Evolutionary conservation across 2,888 invertebrate species (phyloP), one percentile per base, ranked within the genome.

Genomic region (Spisula subtruncata): DNA sequence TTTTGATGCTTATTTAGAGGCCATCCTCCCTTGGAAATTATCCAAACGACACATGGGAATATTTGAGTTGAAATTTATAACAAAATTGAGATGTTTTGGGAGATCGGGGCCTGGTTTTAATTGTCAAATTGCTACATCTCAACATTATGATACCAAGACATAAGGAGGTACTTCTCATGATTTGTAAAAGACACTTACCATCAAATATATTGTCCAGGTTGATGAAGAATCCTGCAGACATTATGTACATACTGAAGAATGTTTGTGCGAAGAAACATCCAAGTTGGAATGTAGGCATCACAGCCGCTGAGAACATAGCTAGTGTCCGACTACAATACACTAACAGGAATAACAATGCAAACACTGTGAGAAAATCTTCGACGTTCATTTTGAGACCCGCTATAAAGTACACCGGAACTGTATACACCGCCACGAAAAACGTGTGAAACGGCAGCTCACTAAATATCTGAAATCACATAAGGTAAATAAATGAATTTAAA

Each of bases 391-490:
- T 93, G 46, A 96, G 90, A 12, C 94, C 94, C 14, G 95, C 93
- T 91, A 96, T 92, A 86, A 94, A 94, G 88, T 96, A 96, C 82
- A 95, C 94, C 6, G 96, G 96, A 0, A 94, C 92, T 20, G 92
- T 90, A 88, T 96, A 95, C 16, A 95, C 91, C 1, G 93, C 91
- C 32, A 95, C 92, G 79, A 93, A 95, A 48, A 95, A 92, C 29
- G 94, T 91, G 88, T 96, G 95, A 86, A 96, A 95, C 35, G 96
- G 96, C 54, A 96, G 80, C 80, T 96, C 96, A 84, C 95, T 95
- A 25, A 95, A 86, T 29, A 95, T 91, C 96, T 96, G 94, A 25
- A 93, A 92, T 87, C 1, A 80, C 25, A 48, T 12, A 48, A 25
- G n/a, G 20, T 0, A 79, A 79, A 60, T 51, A 12, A 12, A 51